Evolutionary conservation across 2,113 vertebrate species (phyloP).

Genomic region (Lamprologus callipterus): DNA sequence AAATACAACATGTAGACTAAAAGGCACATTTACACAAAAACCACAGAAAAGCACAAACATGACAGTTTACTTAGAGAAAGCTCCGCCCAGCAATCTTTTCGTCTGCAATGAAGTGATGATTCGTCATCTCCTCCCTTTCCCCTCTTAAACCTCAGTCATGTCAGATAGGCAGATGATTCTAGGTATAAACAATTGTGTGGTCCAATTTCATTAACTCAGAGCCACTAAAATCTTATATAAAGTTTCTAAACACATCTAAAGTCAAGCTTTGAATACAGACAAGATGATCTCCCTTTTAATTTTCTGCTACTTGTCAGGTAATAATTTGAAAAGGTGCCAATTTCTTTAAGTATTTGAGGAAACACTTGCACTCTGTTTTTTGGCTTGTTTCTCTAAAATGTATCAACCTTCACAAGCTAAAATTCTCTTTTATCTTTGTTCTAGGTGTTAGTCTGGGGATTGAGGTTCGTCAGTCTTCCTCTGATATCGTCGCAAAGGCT

Average conservation of each 20-base stretch:
- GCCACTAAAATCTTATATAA: not conserved
- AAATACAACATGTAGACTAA: not conserved
- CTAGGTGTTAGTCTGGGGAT: not conserved
- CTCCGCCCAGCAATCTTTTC: not conserved
- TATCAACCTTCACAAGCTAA: not conserved
- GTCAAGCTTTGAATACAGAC: not conserved
- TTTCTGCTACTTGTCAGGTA: not conserved
- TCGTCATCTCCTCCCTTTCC: not conserved
- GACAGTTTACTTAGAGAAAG: not conserved
- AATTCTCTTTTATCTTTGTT: fast-evolving
- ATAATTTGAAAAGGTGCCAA: not conserved
- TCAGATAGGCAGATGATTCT: not conserved
- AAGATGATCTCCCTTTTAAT: not conserved
- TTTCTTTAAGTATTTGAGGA: not conserved
- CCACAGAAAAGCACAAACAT: not conserved
- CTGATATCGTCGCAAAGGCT: not conserved
- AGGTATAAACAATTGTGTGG: not conserved
- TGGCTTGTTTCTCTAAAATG: not conserved
- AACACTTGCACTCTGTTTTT: fast-evolving
- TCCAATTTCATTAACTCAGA: not conserved
- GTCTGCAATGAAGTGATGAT: fast-evolving
- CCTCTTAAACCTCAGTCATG: not conserved
- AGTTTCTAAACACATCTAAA: not conserved
- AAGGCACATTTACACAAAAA: not conserved
- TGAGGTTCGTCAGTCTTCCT: not conserved